Evolutionary conservation across 2,113 vertebrate genomes (phyloP).

Genomic region (Menura novaehollandiae): DNA sequence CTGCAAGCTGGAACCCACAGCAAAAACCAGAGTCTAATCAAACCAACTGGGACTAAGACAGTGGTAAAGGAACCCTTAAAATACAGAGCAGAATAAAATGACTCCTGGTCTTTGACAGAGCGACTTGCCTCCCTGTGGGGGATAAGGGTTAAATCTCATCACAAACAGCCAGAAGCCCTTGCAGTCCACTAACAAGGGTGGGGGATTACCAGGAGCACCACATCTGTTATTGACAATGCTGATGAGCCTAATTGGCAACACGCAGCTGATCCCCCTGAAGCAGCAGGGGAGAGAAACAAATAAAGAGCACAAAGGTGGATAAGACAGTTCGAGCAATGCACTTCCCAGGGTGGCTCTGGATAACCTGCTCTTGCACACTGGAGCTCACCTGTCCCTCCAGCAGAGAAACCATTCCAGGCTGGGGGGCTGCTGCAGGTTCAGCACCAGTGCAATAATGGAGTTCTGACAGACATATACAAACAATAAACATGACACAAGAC

Average conservation of each 20-base stretch:
- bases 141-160: slow-evolving; percentile 30
- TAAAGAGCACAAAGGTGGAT: slow-evolving; percentile 15
- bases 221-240: slow-evolving; percentile 63
- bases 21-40: background rate
- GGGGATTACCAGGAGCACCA: slow-evolving; percentile 48
- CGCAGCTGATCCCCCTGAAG: slow-evolving; percentile 53
- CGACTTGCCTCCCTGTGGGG: background rate
- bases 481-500: rapidly evolving
- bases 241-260: slow-evolving; percentile 60
- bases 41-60: background rate
- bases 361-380: background rate
- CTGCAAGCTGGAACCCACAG: background rate
- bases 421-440: background rate
- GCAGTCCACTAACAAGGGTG: slow-evolving; percentile 41
- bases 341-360: background rate
- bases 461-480: background rate
- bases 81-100: background rate
- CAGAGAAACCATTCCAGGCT: rapidly evolving
- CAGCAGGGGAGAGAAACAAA: slow-evolving; percentile 45
- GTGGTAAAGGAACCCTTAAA: background rate
- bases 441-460: rapidly evolving
- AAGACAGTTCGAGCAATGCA: background rate
- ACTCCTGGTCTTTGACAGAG: background rate
- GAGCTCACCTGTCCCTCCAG: background rate
- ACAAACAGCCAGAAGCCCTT: slow-evolving; percentile 47